A percentile compares a stretch with the other conserved stretches of the same genome.
Conservation (phyloP, 2,797 vertebrate species). For the Notolepis coatsorum region DNA sequence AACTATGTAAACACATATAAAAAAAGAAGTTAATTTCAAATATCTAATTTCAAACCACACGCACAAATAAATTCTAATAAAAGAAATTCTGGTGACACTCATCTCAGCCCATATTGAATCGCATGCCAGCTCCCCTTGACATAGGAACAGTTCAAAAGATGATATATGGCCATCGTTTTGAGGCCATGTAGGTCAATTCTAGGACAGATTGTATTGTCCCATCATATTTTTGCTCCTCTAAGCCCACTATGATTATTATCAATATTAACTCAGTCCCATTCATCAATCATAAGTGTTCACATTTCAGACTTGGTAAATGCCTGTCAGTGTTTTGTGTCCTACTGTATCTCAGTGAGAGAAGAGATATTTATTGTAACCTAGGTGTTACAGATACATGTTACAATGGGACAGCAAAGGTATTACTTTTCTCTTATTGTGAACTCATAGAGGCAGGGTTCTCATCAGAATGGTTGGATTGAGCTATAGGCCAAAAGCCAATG, state of each 20-base stretch:
- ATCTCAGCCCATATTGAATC: too few species aligned
- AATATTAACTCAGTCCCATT: slow-evolving; percentile 37
- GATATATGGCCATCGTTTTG: background rate
- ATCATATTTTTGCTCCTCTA: slow-evolving; percentile 20
- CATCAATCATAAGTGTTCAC: too few species aligned
- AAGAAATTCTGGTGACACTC: too few species aligned
- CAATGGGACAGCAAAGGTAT: slow-evolving; percentile 16
- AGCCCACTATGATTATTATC: slow-evolving; percentile 9
- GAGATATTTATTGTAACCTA: slow-evolving; percentile 5
- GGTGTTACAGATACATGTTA: background rate
- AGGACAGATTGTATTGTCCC: background rate
- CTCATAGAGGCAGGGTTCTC: slow-evolving; percentile 18
- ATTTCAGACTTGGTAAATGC: slow-evolving; percentile 27
- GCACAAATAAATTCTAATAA: too few species aligned
- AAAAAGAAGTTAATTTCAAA: too few species aligned
- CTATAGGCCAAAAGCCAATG: background rate
- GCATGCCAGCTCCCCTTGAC: background rate
- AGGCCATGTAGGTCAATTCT: background rate
- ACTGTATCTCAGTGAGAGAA: slow-evolving; percentile 10
- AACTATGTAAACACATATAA: too few species aligned
- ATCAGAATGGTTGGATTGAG: slow-evolving; percentile 23
- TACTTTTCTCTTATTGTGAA: slow-evolving; percentile 16
- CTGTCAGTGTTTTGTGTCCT: slow-evolving; percentile 6
- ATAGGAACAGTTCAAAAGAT: background rate
- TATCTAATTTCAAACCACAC: too few species aligned